A percentile compares a stretch with the other conserved stretches of the same genome.
Evolutionary conservation across 2,888 invertebrate species (phyloP).

Genomic region (Cartodere bifasciata): DNA sequence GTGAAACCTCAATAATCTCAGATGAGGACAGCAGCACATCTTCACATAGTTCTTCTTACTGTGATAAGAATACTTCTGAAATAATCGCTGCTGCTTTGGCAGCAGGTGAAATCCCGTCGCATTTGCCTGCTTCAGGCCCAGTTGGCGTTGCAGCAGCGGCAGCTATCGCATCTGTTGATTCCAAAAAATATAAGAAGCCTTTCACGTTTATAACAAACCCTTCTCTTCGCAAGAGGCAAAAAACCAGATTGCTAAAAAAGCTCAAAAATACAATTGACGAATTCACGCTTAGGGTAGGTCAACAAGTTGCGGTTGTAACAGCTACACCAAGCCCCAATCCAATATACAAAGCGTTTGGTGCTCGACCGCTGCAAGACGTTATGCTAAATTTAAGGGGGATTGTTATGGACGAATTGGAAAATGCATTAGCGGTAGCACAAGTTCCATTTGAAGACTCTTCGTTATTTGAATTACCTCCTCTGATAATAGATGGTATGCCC

Average conservation of each 20-base stretch:
- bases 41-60: constrained; percentile 66
- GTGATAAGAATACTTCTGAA: constrained; percentile 69
- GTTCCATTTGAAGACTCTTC: neutral
- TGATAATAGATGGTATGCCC: neutral
- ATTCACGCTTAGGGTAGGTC: neutral
- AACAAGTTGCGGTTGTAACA: neutral
- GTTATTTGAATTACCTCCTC: neutral
- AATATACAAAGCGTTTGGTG: neutral
- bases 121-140: constrained; percentile 88
- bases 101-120: constrained; percentile 92
- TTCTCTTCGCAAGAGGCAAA: neutral
- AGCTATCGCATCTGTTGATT: constrained; percentile 89
- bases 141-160: constrained; percentile 95
- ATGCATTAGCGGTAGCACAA: neutral
- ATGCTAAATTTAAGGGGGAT: neutral
- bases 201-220: too few relatives aligned
- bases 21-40: constrained; percentile 75
- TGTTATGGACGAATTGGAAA: neutral
- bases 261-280: neutral
- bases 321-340: neutral
- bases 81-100: constrained; percentile 73
- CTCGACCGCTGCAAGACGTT: neutral
- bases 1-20: constrained; percentile 38
- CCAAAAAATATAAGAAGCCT: too few relatives aligned
- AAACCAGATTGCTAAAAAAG: neutral